Evolutionary conservation across 1,140 invertebrate genomes (phyloP), one percentile per base, ranked within the genome.

Genomic region (Drosophila ambigua): DNA sequence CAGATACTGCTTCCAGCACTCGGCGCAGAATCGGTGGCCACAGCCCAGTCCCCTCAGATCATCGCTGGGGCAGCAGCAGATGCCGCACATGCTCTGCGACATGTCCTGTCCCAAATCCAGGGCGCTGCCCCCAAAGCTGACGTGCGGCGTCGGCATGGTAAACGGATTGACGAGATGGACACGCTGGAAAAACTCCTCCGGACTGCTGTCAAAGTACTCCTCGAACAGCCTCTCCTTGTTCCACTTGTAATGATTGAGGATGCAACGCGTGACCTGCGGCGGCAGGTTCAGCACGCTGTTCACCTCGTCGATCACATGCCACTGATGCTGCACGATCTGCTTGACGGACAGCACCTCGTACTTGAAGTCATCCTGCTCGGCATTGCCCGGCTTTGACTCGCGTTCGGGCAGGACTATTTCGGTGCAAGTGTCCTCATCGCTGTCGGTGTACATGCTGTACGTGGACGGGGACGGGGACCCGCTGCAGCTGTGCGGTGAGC

Each of bases 141-240:
- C n/a, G 23, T 16, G 20, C 35, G 50, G 11, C 49, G 46, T 16
- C 7, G 5, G 0, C 26, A 53, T 51, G 16, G 50, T 61, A 28
- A 88, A 97, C 49, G 98, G 98, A 94, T 98, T 98, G 64, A 99
- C 95, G 53, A 99, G 97, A 92, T 98, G 95, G 67, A 98, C 98
- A 92, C 98, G 97, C 39, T 95, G 94, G 92, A 99, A 99, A 46
- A 99, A 94, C 90, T 97, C 95, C 79, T 99, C 97, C 89, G 98
- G 97, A 93, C 98, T 97, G 24, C 96, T 97, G 93, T 98, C 98
- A 92, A 98, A 99, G 92, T 96, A 98, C 75, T 97, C 94, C 93
- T 99, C 98, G 96, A 99, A 98, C 62, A 99, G 94, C 92, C 98
- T 99, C 93, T 99, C 98, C 93, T 98, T 99, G 92, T 99, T 98